Base-by-base conservation (phyloP, 1,140 invertebrate genomes). In the Chironomus tepperi region DNA sequence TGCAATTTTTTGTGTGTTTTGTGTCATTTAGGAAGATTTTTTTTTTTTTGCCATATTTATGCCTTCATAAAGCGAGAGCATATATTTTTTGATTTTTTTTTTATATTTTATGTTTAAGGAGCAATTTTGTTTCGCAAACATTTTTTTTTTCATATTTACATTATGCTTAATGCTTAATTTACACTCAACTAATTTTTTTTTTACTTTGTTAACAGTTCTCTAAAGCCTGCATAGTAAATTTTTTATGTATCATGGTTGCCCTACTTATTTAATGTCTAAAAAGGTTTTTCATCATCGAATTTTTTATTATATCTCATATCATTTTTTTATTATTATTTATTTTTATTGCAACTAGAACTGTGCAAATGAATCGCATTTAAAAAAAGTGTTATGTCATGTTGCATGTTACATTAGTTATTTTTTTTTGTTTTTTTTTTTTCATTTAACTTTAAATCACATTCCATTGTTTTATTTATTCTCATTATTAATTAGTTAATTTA, bases 291-390 rank as follows among this genome's bases (percentile, higher is more conserved):
- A 34, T 34, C 24, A 34, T 34, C 24, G 24, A 34, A 34, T 34
- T 34, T 34, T 34, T 34, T 34, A 34, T 34, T 34, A 34, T 34
- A 34, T 34, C 24, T 34, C 24, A 34, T 34, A 34, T 34, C 24
- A 34, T 34, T 5, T 2, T 2, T 34, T 34, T n/a, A n/a, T n/a
- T n/a, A n/a, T n/a, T n/a, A n/a, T n/a, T n/a, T n/a, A n/a, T 34
- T 34, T 34, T 34, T 34, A 34, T 34, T 34, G 24, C 24, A 34
- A 34, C 24, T 34, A 34, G 24, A 34, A 34, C 24, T 34, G 47
- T 57, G 47, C 47, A 57, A 57, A 57, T 57, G 47, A 57, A 57
- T 57, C 47, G 47, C 47, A 57, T 57, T 57, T 57, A 57, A 57
- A 57, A 57, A 57, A 57, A 15, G 15, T 47, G 43, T 47, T 47